Evolutionary conservation across 2,888 invertebrate species (phyloP).

Genomic region (Neoascia interrupta): DNA sequence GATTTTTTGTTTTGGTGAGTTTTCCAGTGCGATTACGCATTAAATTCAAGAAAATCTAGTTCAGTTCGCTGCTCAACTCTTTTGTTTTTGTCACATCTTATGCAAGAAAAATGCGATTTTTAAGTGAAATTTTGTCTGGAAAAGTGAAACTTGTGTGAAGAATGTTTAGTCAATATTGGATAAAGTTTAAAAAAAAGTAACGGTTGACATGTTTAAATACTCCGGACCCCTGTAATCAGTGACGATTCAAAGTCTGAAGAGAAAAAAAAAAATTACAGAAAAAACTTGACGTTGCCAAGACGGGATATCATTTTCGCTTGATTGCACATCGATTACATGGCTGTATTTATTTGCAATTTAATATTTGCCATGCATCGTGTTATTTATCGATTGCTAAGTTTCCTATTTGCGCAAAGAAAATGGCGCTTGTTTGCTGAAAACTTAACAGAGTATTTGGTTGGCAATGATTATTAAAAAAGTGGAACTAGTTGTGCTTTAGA

Average conservation of each 20-base stretch:
- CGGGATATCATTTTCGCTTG: slow-evolving; percentile 39
- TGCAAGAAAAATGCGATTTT: slow-evolving; percentile 30
- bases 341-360: slow-evolving; percentile 29
- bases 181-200: slow-evolving; percentile 8
- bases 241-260: slow-evolving; percentile 2
- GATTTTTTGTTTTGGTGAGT: slow-evolving; percentile 65
- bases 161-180: slow-evolving; percentile 9
- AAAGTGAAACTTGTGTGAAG: slow-evolving; percentile 55
- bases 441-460: no score
- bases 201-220: not conserved
- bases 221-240: not conserved
- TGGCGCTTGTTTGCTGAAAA: slow-evolving; percentile 9
- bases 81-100: slow-evolving; percentile 30
- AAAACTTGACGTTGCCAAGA: slow-evolving; percentile 48
- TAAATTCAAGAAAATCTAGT: slow-evolving; percentile 30
- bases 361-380: slow-evolving; percentile 48
- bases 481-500: not conserved
- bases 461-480: not conserved
- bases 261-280: slow-evolving; percentile 6
- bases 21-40: slow-evolving; percentile 20
- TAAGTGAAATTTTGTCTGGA: slow-evolving; percentile 20
- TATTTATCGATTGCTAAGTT: slow-evolving; percentile 40
- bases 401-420: slow-evolving; percentile 14
- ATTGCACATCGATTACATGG: slow-evolving; percentile 60
- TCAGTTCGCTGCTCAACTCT: slow-evolving; percentile 58